phyloP scores from a whole-genome alignment of 2,113 vertebrate genomes.

The Daphoenositta chrysoptera region DNA sequence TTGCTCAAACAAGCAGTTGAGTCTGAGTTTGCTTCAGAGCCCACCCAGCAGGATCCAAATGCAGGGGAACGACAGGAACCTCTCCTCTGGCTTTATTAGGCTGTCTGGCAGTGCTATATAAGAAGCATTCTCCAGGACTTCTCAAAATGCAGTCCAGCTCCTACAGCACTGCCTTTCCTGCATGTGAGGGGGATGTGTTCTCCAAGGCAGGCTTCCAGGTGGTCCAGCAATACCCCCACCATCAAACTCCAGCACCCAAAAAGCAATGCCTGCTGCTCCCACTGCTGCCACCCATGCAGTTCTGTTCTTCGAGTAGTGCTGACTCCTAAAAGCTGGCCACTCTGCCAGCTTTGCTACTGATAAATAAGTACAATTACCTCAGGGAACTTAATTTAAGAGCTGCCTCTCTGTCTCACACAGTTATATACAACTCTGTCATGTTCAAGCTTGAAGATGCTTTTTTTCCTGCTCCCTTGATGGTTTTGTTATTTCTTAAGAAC shows the following conservation, averaged over 20 bases:
- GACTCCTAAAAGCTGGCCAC: neutral
- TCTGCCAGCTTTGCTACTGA: neutral
- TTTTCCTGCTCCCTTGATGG: neutral
- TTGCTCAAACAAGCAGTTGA: neutral
- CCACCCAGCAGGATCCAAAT: neutral
- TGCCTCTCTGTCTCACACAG: neutral
- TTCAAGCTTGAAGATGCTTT: neutral
- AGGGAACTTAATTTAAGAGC: conserved; percentile 4
- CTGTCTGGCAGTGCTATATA: neutral
- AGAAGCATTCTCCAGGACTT: neutral
- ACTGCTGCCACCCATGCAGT: rapidly evolving
- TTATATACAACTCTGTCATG: neutral
- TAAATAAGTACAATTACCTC: conserved; percentile 34
- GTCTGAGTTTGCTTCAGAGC: neutral
- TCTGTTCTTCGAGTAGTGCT: neutral
- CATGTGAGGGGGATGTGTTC: neutral
- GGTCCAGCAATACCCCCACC: neutral
- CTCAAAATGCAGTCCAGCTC: neutral
- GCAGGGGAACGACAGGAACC: rapidly evolving
- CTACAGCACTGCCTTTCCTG: neutral
- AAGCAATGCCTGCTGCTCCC: neutral
- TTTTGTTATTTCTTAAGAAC: neutral
- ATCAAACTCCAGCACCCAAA: neutral
- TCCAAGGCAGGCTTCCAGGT: neutral
- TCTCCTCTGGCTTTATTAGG: neutral